A percentile compares a stretch with the other conserved stretches of the same genome.
phyloP scores from a whole-genome alignment of 2,888 invertebrate species.

The Nomada hirtipes region DNA sequence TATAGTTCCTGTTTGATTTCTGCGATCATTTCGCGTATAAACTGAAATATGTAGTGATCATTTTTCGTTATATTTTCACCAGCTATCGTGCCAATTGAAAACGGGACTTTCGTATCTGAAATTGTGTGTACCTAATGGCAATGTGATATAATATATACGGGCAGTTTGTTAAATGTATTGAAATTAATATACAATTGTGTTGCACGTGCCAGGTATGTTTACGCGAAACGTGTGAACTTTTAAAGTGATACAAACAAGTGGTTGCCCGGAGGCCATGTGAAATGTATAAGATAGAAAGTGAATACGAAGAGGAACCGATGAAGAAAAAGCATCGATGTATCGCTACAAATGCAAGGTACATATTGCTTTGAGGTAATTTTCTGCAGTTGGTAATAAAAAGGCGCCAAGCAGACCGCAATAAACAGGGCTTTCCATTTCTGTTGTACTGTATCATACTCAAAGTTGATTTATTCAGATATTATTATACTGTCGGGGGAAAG shows the following conservation, averaged over 20 bases:
- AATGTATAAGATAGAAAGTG: conserved; percentile 27
- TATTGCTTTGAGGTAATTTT: conserved; percentile 45
- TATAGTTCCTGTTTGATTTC: conserved; percentile 42
- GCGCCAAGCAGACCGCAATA: conserved; percentile 16
- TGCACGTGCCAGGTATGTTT: neutral
- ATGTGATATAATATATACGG: neutral
- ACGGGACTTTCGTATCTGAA: conserved; percentile 1
- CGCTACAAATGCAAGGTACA: conserved; percentile 49
- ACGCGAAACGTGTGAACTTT: conserved; percentile 18
- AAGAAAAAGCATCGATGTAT: conserved; percentile 40
- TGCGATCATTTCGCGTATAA: conserved; percentile 26
- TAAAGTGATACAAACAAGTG: conserved; percentile 47
- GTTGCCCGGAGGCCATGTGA: conserved; percentile 69
- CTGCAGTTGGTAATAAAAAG: conserved; percentile 2
- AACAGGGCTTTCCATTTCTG: neutral
- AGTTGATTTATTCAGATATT: neutral
- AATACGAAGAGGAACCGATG: conserved; percentile 23
- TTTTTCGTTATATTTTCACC: neutral
- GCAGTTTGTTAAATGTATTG: neutral
- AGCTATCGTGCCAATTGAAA: conserved; percentile 7
- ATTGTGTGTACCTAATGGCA: neutral
- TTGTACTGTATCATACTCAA: neutral
- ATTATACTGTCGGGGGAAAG: neutral
- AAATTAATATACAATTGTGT: neutral
- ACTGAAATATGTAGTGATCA: conserved; percentile 8